Evolutionary conservation across 2,113 vertebrate species (phyloP).

Genomic region (Himantopus leucocephalus): DNA sequence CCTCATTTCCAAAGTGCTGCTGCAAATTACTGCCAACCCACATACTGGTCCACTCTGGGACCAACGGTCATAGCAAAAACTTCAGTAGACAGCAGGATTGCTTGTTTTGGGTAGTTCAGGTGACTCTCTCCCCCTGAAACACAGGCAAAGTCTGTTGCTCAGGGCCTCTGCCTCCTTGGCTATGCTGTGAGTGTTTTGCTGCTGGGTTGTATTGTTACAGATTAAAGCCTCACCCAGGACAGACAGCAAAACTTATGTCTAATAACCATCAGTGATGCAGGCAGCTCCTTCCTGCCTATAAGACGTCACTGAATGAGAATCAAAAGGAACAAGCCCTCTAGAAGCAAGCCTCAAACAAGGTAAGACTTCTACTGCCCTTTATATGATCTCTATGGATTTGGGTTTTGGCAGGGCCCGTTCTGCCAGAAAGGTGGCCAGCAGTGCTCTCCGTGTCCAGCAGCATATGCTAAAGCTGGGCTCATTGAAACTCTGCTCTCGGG

Average conservation of each 20-base stretch:
- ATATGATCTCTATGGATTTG: neutral
- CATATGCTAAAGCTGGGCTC: neutral
- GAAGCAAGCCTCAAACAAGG: neutral
- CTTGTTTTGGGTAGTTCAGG: neutral
- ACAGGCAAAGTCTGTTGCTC: neutral
- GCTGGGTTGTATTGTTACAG: neutral
- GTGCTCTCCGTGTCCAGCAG: neutral
- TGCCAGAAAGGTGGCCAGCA: neutral
- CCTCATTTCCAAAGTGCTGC: neutral
- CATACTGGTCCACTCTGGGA: neutral
- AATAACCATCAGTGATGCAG: neutral
- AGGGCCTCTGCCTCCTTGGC: neutral
- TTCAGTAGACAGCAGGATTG: neutral
- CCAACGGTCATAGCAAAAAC: neutral
- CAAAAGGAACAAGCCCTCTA: neutral
- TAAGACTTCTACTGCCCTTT: neutral
- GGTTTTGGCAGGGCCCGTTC: neutral
- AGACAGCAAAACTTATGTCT: neutral
- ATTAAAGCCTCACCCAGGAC: neutral
- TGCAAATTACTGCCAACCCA: neutral
- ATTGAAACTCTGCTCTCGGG: neutral
- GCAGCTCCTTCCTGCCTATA: neutral
- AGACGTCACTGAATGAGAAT: accelerated
- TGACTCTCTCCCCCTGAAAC: neutral
- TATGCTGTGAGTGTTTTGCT: neutral